Evolutionary conservation across 2,888 invertebrate genomes (phyloP).

Genomic region (Nephrocerus scutellatus): DNA sequence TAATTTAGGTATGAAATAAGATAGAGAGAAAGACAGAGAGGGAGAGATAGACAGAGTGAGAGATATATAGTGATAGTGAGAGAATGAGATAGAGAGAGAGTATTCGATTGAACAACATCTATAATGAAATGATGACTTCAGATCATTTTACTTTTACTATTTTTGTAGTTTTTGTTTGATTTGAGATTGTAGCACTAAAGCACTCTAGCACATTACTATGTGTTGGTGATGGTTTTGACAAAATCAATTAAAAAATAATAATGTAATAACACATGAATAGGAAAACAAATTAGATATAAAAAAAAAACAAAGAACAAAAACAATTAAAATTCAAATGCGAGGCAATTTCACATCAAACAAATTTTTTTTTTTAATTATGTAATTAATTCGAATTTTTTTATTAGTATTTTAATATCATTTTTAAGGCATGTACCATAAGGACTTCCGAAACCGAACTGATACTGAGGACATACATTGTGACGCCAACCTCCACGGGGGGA

Average conservation of each 20-base stretch:
- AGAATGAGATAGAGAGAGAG: constrained; percentile 21
- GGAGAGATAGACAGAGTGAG: constrained; percentile 11
- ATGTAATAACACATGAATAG: constrained; percentile 11
- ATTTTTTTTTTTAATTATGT: constrained; percentile 1
- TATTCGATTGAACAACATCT: constrained; percentile 25
- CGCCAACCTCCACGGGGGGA: constrained; percentile 94
- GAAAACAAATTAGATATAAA: constrained; percentile 3
- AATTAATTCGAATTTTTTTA: constrained; percentile 17
- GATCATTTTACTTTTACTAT: constrained; percentile 20
- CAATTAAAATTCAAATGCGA: constrained; percentile 16
- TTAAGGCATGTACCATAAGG: constrained; percentile 75
- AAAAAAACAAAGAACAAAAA: constrained; percentile 3
- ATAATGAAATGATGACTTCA: constrained; percentile 23
- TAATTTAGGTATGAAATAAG: constrained; percentile 2
- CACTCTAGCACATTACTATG: constrained; percentile 8
- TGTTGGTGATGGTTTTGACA: constrained; percentile 1
- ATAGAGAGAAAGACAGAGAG: constrained; percentile 9
- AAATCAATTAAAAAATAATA: not conserved
- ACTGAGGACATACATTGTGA: constrained; percentile 97
- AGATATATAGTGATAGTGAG: constrained; percentile 14
- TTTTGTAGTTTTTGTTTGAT: constrained; percentile 6
- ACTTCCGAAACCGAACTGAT: constrained; percentile 98
- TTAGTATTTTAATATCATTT: constrained; percentile 19
- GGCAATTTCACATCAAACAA: constrained; percentile 22
- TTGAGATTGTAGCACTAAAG: constrained; percentile 4